Evolutionary conservation across 64 coral and sea anemone genomes (phyloP), one percentile per base, ranked within the genome.

Genomic region (Trachythela sp.): DNA sequence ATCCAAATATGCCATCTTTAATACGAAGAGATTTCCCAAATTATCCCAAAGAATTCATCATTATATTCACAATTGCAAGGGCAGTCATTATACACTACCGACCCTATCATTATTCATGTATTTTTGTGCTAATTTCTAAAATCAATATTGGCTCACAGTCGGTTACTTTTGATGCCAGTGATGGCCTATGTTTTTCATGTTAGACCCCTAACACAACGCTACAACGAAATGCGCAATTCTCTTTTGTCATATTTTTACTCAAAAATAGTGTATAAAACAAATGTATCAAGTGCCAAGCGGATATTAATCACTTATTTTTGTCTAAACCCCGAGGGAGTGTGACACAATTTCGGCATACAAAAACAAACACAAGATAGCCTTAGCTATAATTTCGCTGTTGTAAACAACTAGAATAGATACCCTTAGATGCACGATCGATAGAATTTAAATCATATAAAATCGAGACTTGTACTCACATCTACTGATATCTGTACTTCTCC

Each of bases 401-500:
- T 45, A 45, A 45, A 45, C 42, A 45, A 45, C 42, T 45, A 45
- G 42, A 45, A 45, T 45, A 11, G 42, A 45, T 45, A 45, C 4
- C 42, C 11, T n/a, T 45, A 6, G 42, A 45, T 45, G 42, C 42
- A 45, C 42, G 42, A 11, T 11, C 42, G 42, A 45, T 45, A 45
- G 4, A 45, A 45, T 45, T 45, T 45, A 45, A 45, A n/a, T 64
- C 20, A n/a, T 0, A 22, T 8, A 17, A 64, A 64, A 64, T 64
- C 26, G 6, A 64, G 18, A 64, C 20, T n/a, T 80, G 3, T 80
- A 80, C 75, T 80, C 20, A 80, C 75, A 80, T 80, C 75, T 17
- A 80, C 75, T 15, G 75, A 80, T 80, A 80, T 15, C 20, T 80
- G 75, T 80, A 80, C 75, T 80, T 80, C 75, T 1, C 75, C 75